These are phyloP conservation scores for Mallateleia sp. DNA, from an alignment of 2,888 invertebrate species.

Conservation along the genomic window DNA sequence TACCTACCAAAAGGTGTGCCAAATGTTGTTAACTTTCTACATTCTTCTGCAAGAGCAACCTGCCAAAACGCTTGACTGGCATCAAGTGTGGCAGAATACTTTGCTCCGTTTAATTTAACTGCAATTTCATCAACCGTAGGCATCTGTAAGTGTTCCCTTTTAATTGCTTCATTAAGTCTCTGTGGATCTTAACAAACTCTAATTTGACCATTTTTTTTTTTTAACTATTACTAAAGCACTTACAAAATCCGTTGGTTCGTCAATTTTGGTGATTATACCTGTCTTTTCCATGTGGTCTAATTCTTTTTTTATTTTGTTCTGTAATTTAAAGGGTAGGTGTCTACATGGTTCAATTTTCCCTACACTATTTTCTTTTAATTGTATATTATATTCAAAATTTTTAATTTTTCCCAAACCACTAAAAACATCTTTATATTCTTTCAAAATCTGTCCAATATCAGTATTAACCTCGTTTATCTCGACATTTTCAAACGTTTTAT, in stretches of 20 bases:
- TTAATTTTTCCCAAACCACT: slow-evolving; percentile 67
- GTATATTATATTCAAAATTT: slow-evolving; percentile 67
- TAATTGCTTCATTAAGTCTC: slow-evolving; percentile 13
- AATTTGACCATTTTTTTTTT: slow-evolving; percentile 21
- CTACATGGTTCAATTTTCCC: slow-evolving; percentile 63
- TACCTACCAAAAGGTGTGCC: slow-evolving; percentile 56
- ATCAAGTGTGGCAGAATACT: slow-evolving; percentile 37
- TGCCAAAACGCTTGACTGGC: slow-evolving; percentile 60
- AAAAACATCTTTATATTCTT: slow-evolving; percentile 65
- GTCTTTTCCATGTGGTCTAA: slow-evolving; percentile 34
- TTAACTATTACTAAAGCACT: slow-evolving; percentile 32
- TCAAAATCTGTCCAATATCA: slow-evolving; percentile 33
- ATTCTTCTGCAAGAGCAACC: slow-evolving; percentile 20
- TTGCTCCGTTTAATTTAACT: slow-evolving; percentile 24
- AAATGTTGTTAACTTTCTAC: slow-evolving; percentile 40
- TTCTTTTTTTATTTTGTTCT: slow-evolving; percentile 30
- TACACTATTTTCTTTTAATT: slow-evolving; percentile 59
- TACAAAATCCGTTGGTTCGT: slow-evolving; percentile 41
- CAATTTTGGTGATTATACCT: slow-evolving; percentile 34
- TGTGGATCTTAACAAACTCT: slow-evolving; percentile 34
- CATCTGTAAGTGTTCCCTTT: slow-evolving; percentile 42
- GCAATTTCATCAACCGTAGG: slow-evolving; percentile 44
- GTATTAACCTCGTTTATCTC: background rate
- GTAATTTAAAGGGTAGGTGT: slow-evolving; percentile 55
- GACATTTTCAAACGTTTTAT: background rate